Evolutionary conservation across 2,797 vertebrate species (phyloP).

Genomic region (Saxicola maurus): DNA sequence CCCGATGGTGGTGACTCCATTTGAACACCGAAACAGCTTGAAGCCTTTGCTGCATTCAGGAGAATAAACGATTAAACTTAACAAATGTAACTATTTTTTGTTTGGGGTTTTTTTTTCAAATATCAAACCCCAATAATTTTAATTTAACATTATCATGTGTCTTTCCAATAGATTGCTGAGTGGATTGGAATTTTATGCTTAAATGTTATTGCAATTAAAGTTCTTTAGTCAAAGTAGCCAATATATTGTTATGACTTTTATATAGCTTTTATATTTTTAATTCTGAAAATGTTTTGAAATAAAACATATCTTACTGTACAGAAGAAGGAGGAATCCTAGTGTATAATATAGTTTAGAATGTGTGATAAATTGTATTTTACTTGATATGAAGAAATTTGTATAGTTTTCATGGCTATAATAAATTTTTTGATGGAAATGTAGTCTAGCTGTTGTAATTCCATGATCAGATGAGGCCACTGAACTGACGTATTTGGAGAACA

Average conservation of each 20-base stretch:
- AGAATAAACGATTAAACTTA: not conserved
- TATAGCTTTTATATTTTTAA: not conserved
- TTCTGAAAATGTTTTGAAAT: not conserved
- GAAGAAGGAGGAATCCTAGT: not conserved
- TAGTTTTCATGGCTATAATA: not conserved
- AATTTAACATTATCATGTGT: not conserved
- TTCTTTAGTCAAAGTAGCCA: not conserved
- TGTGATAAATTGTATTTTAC: not conserved
- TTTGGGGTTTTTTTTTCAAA: not conserved
- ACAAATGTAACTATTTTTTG: not conserved
- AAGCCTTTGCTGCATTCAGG: not conserved
- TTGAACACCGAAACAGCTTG: not conserved
- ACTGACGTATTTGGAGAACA: not conserved
- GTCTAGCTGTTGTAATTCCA: not conserved
- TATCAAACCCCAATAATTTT: not conserved
- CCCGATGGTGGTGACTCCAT: not conserved
- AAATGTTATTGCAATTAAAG: not conserved
- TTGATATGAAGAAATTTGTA: not conserved
- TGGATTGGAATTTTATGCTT: not conserved
- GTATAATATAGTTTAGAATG: not conserved
- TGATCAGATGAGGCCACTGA: not conserved
- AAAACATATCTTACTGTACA: not conserved
- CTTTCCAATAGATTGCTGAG: not conserved
- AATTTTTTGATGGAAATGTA: not conserved
- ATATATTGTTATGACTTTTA: not conserved